Evolutionary conservation across 2,888 invertebrate species (phyloP).

Genomic region (Bellardia bayeri): DNA sequence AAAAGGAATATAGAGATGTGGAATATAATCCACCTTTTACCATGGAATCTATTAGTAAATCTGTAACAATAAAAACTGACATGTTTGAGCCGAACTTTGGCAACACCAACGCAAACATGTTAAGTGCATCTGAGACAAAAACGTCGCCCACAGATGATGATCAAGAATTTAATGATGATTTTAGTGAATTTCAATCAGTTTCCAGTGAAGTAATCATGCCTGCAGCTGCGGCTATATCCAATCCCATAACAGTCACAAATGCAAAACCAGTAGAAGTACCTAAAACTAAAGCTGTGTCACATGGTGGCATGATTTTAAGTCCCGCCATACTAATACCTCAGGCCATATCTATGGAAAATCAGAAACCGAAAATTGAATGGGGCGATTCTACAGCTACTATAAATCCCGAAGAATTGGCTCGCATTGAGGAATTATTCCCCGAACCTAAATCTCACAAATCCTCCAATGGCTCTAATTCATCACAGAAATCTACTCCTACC

Average conservation of each 20-base stretch:
- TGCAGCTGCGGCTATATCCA: constrained; percentile 1
- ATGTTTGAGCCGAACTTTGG: constrained; percentile 38
- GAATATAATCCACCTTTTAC: constrained; percentile 83
- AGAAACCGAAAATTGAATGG: constrained; percentile 85
- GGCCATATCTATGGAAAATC: constrained; percentile 78
- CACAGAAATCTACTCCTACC: constrained; percentile 73
- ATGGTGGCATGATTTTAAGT: constrained; percentile 82
- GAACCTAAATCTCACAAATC: constrained; percentile 75
- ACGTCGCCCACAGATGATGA: not conserved
- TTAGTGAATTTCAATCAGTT: constrained; percentile 85
- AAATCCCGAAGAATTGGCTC: constrained; percentile 83
- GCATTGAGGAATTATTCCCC: constrained; percentile 83
- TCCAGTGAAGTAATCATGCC: constrained; percentile 74
- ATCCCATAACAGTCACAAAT: constrained; percentile 37
- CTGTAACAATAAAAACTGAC: constrained; percentile 13
- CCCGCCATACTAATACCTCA: constrained; percentile 82
- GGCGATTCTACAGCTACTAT: constrained; percentile 84
- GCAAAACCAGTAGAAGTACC: constrained; percentile 69
- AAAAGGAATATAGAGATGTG: constrained; percentile 84
- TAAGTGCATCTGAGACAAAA: constrained; percentile 19
- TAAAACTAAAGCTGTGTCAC: constrained; percentile 74
- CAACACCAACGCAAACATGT: not conserved
- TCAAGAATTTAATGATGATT: constrained; percentile 84
- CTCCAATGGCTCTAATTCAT: constrained; percentile 53
- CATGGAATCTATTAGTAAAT: constrained; percentile 74